Base-by-base conservation (phyloP, 2,113 vertebrate genomes). In the Alces alces region DNA sequence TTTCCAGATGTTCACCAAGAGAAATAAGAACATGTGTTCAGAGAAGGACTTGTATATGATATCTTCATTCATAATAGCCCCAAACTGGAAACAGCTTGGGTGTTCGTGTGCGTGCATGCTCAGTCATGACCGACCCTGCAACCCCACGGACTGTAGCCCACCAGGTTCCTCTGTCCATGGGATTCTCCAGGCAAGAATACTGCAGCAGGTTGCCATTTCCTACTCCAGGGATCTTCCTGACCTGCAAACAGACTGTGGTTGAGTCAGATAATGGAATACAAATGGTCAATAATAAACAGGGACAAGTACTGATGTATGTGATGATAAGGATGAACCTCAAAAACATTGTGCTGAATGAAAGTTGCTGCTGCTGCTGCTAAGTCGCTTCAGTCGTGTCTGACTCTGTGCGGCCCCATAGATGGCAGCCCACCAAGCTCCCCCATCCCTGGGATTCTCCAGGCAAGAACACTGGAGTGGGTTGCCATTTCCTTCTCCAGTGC, bases 41-140 rank as follows among this genome's bases (percentile, higher is more conserved):
- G 64, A 61, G 55, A 73, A 73, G n/a, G 33, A 83, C 33, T 43
- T 43, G n/a, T 23, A 50, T 25, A 3, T 11, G 61, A 45, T 8
- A 5, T 84, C 79, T 61, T 93, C 43, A 55, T 55, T 60, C 84
- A 43, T n/a, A 85, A 55, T 17, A 66, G 39, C 50, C 33, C 16
- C 3, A 30, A 19, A 3, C 57, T 79, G 23, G 57, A 70, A 76
- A 85, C 28, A 80, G 66, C n/a, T 36, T 66, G 25, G 57, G 27
- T 43, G 7, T 30, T 6, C 12, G n/a, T 43, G 39, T 27, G 23
- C 1, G 0, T 43, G 39, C 2, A 6, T 27, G 70, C 39, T 43
- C 39, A 15, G 70, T 43, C 39, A 43, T 2, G 23, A 43, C 70
- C 3, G 6, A 43, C 39, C 43, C 39, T 76, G 70, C 66, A 73